A percentile compares a stretch with the other conserved stretches of the same genome.
Conservation (phyloP, 2,113 vertebrate genomes). For the Calcarius ornatus region DNA sequence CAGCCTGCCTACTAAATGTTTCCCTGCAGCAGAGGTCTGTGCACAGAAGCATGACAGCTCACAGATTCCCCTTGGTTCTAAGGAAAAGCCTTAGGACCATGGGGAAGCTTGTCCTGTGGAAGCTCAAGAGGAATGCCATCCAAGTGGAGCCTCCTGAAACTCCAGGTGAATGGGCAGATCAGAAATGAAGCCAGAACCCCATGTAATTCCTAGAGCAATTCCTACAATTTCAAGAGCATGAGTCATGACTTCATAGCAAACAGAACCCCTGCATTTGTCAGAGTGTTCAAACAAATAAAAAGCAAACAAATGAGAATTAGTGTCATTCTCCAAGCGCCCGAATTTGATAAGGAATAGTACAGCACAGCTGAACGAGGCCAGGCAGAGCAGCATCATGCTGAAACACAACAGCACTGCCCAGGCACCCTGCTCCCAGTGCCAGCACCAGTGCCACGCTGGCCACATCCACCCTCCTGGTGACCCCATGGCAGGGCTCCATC, state of each 20-base stretch:
- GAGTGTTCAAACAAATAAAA: neutral
- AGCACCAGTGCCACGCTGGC: neutral
- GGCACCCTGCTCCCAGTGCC: neutral
- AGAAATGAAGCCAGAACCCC: neutral
- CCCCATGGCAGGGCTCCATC: fast-evolving
- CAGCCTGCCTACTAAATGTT: fast-evolving
- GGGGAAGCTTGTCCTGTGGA: neutral
- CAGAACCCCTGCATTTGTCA: neutral
- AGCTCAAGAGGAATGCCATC: neutral
- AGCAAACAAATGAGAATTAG: neutral
- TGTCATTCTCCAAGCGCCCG: neutral
- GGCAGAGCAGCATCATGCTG: neutral
- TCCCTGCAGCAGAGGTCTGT: neutral
- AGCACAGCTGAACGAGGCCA: too few species aligned
- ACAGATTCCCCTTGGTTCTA: fast-evolving
- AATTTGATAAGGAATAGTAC: neutral
- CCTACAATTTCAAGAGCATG: neutral
- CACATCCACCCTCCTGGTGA: neutral
- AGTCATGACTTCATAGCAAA: neutral
- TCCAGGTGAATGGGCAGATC: neutral
- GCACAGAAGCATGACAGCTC: neutral
- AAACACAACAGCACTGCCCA: neutral
- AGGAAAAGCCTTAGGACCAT: neutral
- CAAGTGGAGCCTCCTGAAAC: neutral
- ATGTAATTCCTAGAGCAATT: neutral